Conservation (phyloP, 2,113 vertebrate species). For the Nothoprocta pentlandii region DNA sequence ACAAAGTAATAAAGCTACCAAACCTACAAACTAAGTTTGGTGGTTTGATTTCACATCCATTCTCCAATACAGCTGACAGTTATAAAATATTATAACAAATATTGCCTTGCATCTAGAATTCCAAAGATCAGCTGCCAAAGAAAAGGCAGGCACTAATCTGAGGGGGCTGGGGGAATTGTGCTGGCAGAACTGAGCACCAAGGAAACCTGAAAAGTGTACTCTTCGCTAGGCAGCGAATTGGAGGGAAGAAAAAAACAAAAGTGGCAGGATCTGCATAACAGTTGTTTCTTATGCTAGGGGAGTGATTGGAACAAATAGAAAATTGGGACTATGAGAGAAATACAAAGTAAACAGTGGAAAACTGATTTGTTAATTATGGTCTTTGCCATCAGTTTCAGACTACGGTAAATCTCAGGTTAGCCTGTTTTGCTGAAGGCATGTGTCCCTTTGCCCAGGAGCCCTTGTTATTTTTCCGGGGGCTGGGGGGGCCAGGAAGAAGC, state of each 20-base stretch:
- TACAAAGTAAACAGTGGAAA: background rate
- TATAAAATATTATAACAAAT: background rate
- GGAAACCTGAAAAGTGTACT: background rate
- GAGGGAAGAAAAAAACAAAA: no score
- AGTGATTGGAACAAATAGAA: background rate
- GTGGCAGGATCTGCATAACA: background rate
- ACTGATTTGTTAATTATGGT: background rate
- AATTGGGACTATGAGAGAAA: background rate
- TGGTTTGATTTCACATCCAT: background rate
- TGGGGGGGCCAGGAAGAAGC: background rate
- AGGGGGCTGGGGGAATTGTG: background rate
- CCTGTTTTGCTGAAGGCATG: accelerated
- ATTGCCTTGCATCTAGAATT: background rate
- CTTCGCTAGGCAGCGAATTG: background rate
- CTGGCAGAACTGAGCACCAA: background rate
- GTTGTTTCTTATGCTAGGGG: background rate
- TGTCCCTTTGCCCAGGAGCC: background rate
- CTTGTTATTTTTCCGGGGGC: background rate
- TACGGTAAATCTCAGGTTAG: background rate
- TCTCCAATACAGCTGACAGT: background rate
- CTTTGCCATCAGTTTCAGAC: background rate
- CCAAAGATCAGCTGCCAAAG: background rate
- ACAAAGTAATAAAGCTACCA: no score
- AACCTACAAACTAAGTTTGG: background rate
- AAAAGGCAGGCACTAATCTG: background rate